Conservation (phyloP, 2,797 vertebrate species). For the Typhlichthys subterraneus region DNA sequence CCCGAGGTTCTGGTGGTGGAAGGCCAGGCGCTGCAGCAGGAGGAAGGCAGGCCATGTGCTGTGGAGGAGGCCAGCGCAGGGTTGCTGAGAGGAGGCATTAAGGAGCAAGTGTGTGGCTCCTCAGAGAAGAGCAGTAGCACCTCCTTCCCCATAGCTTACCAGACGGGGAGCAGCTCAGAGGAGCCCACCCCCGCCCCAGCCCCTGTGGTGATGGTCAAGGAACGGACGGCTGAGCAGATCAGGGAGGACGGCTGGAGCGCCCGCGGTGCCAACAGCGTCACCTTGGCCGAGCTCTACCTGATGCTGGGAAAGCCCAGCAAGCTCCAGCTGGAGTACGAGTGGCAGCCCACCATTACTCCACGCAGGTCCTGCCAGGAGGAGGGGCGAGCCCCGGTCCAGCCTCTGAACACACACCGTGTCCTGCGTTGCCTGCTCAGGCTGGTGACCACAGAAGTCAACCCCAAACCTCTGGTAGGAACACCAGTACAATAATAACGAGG, state of each 20-base stretch:
- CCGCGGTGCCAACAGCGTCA: conserved; percentile 90
- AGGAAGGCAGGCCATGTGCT: conserved; percentile 28
- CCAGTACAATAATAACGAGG: too few species aligned
- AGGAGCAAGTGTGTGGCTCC: conserved; percentile 55
- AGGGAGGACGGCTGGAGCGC: conserved; percentile 92
- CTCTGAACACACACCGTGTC: conserved; percentile 83
- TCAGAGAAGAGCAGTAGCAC: conserved; percentile 38
- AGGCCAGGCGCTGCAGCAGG: conserved; percentile 28
- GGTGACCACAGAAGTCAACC: conserved; percentile 93
- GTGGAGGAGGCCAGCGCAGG: conserved; percentile 49
- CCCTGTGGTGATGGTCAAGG: conserved; percentile 66
- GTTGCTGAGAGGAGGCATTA: conserved; percentile 50
- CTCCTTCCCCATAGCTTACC: conserved; percentile 62
- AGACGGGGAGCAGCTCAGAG: conserved; percentile 32
- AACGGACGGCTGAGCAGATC: conserved; percentile 81
- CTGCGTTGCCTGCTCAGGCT: conserved; percentile 91
- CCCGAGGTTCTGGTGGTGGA: conserved; percentile 44
- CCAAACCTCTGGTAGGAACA: conserved; percentile 84
- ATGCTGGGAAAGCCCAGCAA: conserved; percentile 98
- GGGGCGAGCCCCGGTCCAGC: conserved; percentile 37
- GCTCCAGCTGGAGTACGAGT: conserved; percentile 96
- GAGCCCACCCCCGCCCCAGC: conserved; percentile 49
- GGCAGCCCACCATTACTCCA: conserved; percentile 72
- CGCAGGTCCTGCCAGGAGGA: conserved; percentile 50
- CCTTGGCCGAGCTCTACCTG: conserved; percentile 97